Percentiles rank a stretch among this genome's conserved stretches.
phyloP scores from a whole-genome alignment of 2,797 vertebrate species.

The Sebastes nivosus region DNA sequence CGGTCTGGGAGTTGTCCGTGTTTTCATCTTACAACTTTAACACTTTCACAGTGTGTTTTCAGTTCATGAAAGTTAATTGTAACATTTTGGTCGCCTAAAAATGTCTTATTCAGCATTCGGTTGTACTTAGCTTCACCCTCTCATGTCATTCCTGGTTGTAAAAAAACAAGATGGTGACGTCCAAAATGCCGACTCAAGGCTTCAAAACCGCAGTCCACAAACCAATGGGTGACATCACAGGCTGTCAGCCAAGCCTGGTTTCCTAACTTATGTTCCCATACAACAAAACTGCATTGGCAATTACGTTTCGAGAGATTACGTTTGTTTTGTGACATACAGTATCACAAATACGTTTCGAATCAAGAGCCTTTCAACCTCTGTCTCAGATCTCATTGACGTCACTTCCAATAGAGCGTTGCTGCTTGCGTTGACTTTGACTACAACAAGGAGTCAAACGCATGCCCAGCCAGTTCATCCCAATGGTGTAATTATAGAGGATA shows the following conservation, averaged over 20 bases:
- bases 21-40: too few relatives aligned
- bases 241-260: background rate
- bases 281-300: background rate
- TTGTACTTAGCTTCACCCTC: too few relatives aligned
- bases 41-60: too few relatives aligned
- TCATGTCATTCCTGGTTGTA: too few relatives aligned
- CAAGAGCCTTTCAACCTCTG: background rate
- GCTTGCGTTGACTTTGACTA: conserved; percentile 20
- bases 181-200: too few relatives aligned
- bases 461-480: background rate
- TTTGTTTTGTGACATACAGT: background rate
- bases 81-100: too few relatives aligned
- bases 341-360: background rate
- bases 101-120: too few relatives aligned
- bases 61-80: too few relatives aligned
- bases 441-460: conserved; percentile 5
- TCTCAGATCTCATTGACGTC: background rate
- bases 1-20: too few relatives aligned
- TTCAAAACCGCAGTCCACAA: too few relatives aligned
- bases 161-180: too few relatives aligned
- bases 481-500: background rate
- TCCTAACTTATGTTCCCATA: background rate
- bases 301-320: background rate
- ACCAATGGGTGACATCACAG: too few relatives aligned
- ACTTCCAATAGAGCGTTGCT: background rate